A percentile compares a stretch with the other conserved stretches of the same genome.
phyloP scores from a whole-genome alignment of 2,113 vertebrate species.

The Microcebus murinus region DNA sequence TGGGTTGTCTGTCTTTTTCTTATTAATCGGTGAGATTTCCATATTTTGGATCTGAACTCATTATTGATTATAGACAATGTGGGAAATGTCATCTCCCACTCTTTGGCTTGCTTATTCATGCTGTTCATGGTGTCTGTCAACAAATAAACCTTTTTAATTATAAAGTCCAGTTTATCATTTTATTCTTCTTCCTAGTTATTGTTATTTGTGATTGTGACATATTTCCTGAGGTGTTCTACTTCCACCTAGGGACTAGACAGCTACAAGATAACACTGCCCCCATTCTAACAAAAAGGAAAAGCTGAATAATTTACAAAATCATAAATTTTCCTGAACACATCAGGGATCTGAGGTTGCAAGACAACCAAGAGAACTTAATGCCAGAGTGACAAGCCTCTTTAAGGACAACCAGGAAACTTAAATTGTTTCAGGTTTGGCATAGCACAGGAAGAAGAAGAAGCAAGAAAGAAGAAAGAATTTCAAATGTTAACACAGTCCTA shows the following conservation, averaged over 20 bases:
- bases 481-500: not conserved
- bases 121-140: not conserved
- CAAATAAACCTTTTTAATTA: not conserved
- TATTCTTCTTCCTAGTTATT: not conserved
- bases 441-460: not conserved
- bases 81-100: not conserved
- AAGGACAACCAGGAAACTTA: not conserved
- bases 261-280: not conserved
- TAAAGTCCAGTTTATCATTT: not conserved
- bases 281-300: not conserved
- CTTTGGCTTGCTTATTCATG: not conserved
- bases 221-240: not conserved
- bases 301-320: not conserved
- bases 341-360: not conserved
- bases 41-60: not conserved
- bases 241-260: not conserved
- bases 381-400: not conserved
- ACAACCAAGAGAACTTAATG: not conserved
- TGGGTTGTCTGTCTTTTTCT: not conserved
- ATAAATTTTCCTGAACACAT: not conserved
- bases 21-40: not conserved
- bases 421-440: not conserved
- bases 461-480: not conserved
- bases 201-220: constrained; percentile 15
- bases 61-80: not conserved